These are phyloP conservation scores for Drosophila takahashii DNA, from an alignment of 1,140 invertebrate genomes.

Conservation along the genomic window DNA sequence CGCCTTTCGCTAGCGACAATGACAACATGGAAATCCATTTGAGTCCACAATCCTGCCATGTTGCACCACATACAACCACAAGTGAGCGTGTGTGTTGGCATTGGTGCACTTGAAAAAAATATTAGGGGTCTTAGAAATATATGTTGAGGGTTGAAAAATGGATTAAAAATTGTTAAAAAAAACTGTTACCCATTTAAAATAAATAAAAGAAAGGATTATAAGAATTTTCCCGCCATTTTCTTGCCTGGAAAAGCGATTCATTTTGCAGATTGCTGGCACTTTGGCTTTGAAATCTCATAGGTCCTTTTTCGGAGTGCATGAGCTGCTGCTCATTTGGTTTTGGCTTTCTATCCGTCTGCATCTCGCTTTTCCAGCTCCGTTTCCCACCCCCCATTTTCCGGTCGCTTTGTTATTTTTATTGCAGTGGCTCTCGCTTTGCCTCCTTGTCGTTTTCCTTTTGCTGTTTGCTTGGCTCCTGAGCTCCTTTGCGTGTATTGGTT, in stretches of 20 bases:
- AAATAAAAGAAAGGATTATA: no score
- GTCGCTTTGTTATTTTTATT: conserved; percentile 59
- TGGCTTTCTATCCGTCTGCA: conserved; percentile 47
- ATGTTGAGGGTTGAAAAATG: no score
- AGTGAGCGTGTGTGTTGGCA: conserved; percentile 1
- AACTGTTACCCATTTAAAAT: not conserved
- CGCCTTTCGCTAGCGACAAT: conserved; percentile 46
- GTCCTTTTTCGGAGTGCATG: conserved; percentile 29
- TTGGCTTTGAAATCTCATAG: not conserved
- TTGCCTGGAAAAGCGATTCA: no score
- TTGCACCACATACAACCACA: conserved; percentile 21
- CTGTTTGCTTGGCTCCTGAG: conserved; percentile 48
- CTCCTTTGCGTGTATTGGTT: conserved; percentile 12
- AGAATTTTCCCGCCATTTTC: not conserved
- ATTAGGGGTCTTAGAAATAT: not conserved
- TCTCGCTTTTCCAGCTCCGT: conserved; percentile 2
- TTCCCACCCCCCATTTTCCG: not conserved
- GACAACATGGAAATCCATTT: conserved; percentile 75
- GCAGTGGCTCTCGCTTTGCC: conserved; percentile 21
- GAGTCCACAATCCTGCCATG: conserved; percentile 63
- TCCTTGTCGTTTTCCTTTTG: conserved; percentile 45
- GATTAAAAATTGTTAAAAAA: no score
- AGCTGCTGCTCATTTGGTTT: conserved; percentile 54
- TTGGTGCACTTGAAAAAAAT: conserved; percentile 15
- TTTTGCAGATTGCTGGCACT: conserved; percentile 1